Evolutionary conservation across 35 echinoderm and acorn worm species (phyloP).

Genomic region (Hemicentrotus pulcherrimus): DNA sequence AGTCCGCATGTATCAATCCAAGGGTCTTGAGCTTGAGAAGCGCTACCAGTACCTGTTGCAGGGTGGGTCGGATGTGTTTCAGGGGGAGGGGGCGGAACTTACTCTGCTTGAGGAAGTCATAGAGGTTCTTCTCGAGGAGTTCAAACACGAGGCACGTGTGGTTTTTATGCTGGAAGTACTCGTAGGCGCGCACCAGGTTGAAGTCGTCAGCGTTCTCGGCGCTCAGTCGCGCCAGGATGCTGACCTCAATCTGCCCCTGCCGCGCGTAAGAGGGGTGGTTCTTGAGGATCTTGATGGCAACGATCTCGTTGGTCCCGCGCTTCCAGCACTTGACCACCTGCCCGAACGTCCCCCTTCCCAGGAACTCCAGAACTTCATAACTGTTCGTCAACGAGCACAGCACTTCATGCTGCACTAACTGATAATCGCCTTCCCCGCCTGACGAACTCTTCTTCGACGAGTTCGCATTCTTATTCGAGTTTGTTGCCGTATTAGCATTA

Average conservation of each 20-base stretch:
- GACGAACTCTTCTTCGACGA: slow-evolving; percentile 85
- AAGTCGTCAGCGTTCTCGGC: slow-evolving; percentile 99
- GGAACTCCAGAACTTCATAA: slow-evolving; percentile 97
- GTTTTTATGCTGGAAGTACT: slow-evolving; percentile 99
- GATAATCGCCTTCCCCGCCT: slow-evolving; percentile 93
- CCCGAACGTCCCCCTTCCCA: slow-evolving; percentile 95
- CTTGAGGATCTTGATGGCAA: slow-evolving; percentile 98
- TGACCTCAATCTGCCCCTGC: slow-evolving; percentile 97
- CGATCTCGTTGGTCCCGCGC: slow-evolving; percentile 98
- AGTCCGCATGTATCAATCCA: slow-evolving; percentile 95
- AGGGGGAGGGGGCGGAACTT: slow-evolving; percentile 95
- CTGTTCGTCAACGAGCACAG: slow-evolving; percentile 95
- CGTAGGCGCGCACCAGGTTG: slow-evolving; percentile 95
- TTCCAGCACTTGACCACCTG: slow-evolving; percentile 99
- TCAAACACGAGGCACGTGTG: slow-evolving; percentile 99
- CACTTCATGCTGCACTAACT: slow-evolving; percentile 96
- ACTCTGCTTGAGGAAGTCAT: slow-evolving; percentile 98
- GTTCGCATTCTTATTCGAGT: slow-evolving; percentile 69
- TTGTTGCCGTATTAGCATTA: slow-evolving; percentile 61
- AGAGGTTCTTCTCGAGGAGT: slow-evolving; percentile 94
- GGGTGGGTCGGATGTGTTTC: slow-evolving; percentile 92
- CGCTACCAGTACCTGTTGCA: slow-evolving; percentile 95
- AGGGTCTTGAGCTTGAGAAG: slow-evolving; percentile 92
- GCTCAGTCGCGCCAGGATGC: slow-evolving; percentile 87
- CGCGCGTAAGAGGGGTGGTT: slow-evolving; percentile 97